Conservation (phyloP, 2,113 vertebrate genomes). For the Girardinichthys multiradiatus region DNA sequence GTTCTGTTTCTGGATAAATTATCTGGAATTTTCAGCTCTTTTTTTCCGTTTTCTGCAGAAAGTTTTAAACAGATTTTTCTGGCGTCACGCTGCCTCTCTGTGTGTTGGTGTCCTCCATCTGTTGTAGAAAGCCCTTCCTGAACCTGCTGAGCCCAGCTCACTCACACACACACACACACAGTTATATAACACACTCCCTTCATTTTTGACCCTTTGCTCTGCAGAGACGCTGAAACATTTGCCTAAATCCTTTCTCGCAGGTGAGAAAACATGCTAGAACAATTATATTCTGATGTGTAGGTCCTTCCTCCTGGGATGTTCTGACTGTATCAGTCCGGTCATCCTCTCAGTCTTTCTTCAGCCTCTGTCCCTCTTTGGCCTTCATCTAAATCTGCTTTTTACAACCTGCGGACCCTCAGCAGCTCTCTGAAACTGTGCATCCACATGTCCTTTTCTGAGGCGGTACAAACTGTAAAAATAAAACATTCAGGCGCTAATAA, state of each 20-base stretch:
- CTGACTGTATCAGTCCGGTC: too few relatives aligned
- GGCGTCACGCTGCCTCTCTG: not conserved
- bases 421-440: not conserved
- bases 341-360: too few relatives aligned
- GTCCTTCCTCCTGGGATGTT: too few relatives aligned
- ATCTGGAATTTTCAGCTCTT: too few relatives aligned
- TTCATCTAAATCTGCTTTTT: slow-evolving; percentile 33
- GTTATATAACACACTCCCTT: not conserved
- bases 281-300: too few relatives aligned
- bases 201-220: not conserved
- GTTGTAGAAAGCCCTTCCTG: slow-evolving; percentile 69
- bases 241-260: too few relatives aligned
- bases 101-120: slow-evolving; percentile 59
- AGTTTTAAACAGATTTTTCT: slow-evolving; percentile 39
- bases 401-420: slow-evolving; percentile 11
- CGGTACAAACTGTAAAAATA: slow-evolving; percentile 1
- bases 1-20: slow-evolving; percentile 7
- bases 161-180: slow-evolving; percentile 16
- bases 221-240: not conserved
- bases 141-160: slow-evolving; percentile 58
- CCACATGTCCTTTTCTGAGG: not conserved
- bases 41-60: not conserved
- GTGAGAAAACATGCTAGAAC: too few relatives aligned
- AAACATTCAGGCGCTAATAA: slow-evolving; percentile 37
- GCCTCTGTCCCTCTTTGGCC: not conserved